These are phyloP conservation scores for Tetragonisca angustula DNA, from an alignment of 2,888 invertebrate species.

Conservation along the genomic window DNA sequence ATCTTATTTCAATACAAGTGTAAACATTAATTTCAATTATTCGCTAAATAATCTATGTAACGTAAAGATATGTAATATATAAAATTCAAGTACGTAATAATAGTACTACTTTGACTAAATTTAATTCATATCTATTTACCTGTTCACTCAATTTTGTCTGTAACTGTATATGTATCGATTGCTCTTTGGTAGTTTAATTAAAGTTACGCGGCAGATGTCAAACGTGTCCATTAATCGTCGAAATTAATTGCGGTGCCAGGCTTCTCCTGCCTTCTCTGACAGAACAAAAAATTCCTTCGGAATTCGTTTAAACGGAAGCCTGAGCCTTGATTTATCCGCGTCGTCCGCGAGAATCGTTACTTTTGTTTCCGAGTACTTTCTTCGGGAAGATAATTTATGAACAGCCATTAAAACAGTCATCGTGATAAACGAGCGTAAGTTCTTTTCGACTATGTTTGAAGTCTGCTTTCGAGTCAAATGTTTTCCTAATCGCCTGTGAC, in stretches of 20 bases:
- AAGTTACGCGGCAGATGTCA: not conserved
- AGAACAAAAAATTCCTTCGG: not conserved
- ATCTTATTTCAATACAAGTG: no score
- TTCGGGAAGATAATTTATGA: not conserved
- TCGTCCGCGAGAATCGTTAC: not conserved
- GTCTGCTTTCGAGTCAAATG: no score
- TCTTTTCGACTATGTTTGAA: not conserved
- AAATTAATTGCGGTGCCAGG: conserved; percentile 10
- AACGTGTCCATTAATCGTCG: conserved; percentile 42
- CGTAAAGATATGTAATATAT: no score
- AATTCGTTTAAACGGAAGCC: not conserved
- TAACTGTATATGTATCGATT: no score
- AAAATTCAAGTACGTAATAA: no score
- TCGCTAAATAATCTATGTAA: no score
- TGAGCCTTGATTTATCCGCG: not conserved
- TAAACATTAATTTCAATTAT: no score
- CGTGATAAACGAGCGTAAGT: not conserved
- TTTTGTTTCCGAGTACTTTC: not conserved
- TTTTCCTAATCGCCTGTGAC: no score
- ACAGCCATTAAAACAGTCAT: not conserved
- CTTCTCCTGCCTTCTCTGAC: not conserved
- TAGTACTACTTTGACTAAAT: no score
- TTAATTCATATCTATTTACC: no score
- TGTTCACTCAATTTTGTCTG: no score
- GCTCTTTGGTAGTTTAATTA: no score